phyloP scores from a whole-genome alignment of 2,797 vertebrate species.

The Siniperca undulata region DNA sequence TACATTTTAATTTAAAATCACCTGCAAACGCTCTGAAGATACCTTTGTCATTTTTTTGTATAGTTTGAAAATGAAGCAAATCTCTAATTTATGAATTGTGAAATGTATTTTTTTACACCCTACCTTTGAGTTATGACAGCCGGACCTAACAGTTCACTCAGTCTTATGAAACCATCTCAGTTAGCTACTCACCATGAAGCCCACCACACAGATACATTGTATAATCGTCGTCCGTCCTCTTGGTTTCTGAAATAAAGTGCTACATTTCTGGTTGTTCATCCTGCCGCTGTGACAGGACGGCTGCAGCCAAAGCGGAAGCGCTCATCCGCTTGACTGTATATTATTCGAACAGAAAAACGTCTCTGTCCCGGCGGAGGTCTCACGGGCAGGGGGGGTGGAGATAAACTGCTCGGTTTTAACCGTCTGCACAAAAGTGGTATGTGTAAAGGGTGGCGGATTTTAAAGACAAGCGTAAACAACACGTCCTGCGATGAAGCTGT shows the following conservation, averaged over 20 bases:
- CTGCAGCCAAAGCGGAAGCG: slow-evolving; percentile 73
- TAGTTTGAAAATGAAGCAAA: background rate
- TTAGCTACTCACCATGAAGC: slow-evolving; percentile 87
- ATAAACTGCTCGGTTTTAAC: fast-evolving
- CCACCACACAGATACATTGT: slow-evolving; percentile 86
- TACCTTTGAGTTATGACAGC: slow-evolving; percentile 28
- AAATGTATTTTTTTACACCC: background rate
- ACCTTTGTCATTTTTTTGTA: too few relatives aligned
- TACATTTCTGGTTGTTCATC: slow-evolving; percentile 83
- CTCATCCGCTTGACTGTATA: slow-evolving; percentile 25
- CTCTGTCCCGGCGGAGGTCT: background rate
- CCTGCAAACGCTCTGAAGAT: background rate
- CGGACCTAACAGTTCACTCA: background rate
- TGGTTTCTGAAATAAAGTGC: slow-evolving; percentile 65
- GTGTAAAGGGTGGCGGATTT: fast-evolving
- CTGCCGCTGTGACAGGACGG: slow-evolving; percentile 69
- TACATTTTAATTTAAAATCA: background rate
- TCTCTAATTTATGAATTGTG: background rate
- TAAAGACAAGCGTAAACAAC: fast-evolving
- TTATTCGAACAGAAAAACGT: background rate
- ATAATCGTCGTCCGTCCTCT: slow-evolving; percentile 76
- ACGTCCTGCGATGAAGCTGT: fast-evolving
- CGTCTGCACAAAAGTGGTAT: fast-evolving
- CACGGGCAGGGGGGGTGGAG: background rate
- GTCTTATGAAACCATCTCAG: background rate